A percentile compares a stretch with the other conserved stretches of the same genome.
phyloP scores from a whole-genome alignment of 2,113 vertebrate genomes.

The Petrocephalus microphthalmus region DNA sequence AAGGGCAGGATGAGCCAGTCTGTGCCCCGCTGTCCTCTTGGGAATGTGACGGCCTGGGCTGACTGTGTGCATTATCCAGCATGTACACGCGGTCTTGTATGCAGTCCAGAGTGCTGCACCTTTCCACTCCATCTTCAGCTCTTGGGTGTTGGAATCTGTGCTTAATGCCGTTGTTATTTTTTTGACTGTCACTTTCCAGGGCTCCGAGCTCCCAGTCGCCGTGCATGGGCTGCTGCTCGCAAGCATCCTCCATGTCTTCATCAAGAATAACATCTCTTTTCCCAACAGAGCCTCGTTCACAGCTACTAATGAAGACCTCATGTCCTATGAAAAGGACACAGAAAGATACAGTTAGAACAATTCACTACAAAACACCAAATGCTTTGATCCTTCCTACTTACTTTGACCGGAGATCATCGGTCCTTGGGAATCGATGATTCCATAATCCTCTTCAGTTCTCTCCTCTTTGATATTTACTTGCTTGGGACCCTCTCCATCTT shows the following conservation, averaged over 20 bases:
- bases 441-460: not conserved
- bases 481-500: not conserved
- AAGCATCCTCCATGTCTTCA: slow-evolving; percentile 13
- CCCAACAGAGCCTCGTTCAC: slow-evolving; percentile 14
- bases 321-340: slow-evolving; percentile 37
- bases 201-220: slow-evolving; percentile 59
- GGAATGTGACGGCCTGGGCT: not conserved
- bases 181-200: slow-evolving; percentile 57
- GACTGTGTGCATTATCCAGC: not conserved
- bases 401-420: not conserved
- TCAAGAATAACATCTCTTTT: slow-evolving; percentile 15
- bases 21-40: not conserved
- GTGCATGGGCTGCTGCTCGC: slow-evolving; percentile 28
- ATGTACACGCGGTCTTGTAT: slow-evolving; percentile 15
- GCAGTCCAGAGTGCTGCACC: slow-evolving; percentile 28
- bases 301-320: slow-evolving; percentile 34
- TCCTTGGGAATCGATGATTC: not conserved
- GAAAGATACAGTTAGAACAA: not conserved
- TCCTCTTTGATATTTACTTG: slow-evolving; percentile 1
- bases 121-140: slow-evolving; percentile 32
- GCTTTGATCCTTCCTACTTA: not conserved
- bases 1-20: slow-evolving; percentile 8
- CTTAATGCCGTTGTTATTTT: slow-evolving; percentile 40
- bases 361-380: not conserved
- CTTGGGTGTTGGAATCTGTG: slow-evolving; percentile 23